Base-by-base conservation (phyloP, 2,888 invertebrate species). In the Drosophila koepferae region DNA sequence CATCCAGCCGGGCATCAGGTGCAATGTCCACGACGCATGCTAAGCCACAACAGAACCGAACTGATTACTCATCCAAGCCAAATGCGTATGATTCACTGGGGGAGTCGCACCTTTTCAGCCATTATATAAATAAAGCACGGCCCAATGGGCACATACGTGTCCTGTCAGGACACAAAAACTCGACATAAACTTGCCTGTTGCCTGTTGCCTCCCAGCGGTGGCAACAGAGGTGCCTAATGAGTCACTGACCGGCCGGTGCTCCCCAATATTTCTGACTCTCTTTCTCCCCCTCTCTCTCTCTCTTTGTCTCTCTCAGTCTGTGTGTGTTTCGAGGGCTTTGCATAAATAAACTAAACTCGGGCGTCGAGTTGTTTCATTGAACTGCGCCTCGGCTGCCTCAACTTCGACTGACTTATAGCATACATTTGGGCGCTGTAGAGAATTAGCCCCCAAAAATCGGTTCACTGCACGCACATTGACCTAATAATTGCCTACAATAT, bases 391-490 rank as follows among this genome's bases (percentile, higher is more conserved):
- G n/a, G 18, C 71, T 41, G 59, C 64, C 68, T 49, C 59, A 67
- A 64, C 65, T 73, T 80, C 59, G 67, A 70, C 65, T 76, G 81
- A 72, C 80, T 78, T 74, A 64, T 81, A 81, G 80, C 84, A 86
- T 80, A 84, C 84, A 77, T 80, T 80, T 80, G 74, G 58, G 68
- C 62, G 81, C 71, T 46, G 62, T 67, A 55, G 20, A 18, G 64
- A 23, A 53, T 63, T 70, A 66, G 74, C 48, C 58, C 28, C 60
- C 51, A 48, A 72, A 76, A 78, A 71, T 74, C 68, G 76, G 84
- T 80, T 86, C 76, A 86, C 18, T 70, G 69, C 72, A 81, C 75
- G 74, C 77, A 74, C 77, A 80, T 84, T 85, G 86, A 85, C 85
- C 85, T 73, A 85, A 84, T 82, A 86, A 82, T 86, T 81, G 83